Conservation (phyloP, 1,140 invertebrate species). For the Magallana gigas region DNA sequence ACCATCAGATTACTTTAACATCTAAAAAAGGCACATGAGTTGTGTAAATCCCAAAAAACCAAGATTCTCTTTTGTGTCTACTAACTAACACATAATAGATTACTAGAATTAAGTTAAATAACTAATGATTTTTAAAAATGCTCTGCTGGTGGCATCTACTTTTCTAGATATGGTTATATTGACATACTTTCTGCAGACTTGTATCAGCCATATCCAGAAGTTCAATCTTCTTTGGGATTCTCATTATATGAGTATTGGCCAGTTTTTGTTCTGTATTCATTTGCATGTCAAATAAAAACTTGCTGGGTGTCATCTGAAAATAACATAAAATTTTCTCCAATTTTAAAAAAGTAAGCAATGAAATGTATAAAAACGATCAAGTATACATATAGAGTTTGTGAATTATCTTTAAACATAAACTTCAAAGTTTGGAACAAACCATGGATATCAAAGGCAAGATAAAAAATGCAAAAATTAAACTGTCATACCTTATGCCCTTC, state of each 20-base stretch:
- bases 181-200: conserved; percentile 77
- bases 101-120: too few species aligned
- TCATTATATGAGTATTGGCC: conserved; percentile 78
- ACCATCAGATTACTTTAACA: too few species aligned
- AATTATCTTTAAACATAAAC: background rate
- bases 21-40: too few species aligned
- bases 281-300: conserved; percentile 78
- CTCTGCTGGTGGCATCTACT: too few species aligned
- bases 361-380: background rate
- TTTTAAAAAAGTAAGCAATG: background rate
- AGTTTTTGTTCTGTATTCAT: conserved; percentile 79
- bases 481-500: conserved; percentile 65
- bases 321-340: conserved; percentile 27
- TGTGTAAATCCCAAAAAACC: too few species aligned
- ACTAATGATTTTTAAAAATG: too few species aligned
- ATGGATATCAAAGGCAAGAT: background rate
- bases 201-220: conserved; percentile 79
- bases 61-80: too few species aligned
- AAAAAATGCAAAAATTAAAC: background rate
- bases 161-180: too few species aligned
- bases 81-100: too few species aligned
- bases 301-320: conserved; percentile 78
- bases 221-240: conserved; percentile 77
- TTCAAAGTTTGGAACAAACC: too few species aligned
- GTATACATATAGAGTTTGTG: background rate